These are phyloP conservation scores for Corbicula japonica DNA, from an alignment of 2,888 invertebrate species.

Conservation along the genomic window DNA sequence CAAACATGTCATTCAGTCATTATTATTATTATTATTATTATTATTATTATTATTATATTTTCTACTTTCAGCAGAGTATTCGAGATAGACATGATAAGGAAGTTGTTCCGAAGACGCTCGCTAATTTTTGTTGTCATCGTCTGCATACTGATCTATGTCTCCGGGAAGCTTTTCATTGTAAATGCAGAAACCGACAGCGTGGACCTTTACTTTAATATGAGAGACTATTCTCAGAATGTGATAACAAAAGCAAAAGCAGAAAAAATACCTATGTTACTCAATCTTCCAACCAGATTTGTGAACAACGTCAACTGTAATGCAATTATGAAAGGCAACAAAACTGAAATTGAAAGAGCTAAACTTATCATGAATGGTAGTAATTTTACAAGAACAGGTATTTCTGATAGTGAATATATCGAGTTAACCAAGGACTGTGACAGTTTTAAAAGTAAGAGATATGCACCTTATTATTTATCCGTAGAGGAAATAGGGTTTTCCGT, in stretches of 20 bases:
- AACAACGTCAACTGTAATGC: conserved; percentile 69
- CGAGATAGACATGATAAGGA: conserved; percentile 4
- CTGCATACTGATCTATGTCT: conserved; percentile 8
- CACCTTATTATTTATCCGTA: conserved; percentile 21
- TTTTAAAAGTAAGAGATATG: conserved; percentile 69
- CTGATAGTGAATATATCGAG: conserved; percentile 71
- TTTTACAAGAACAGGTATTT: conserved; percentile 54
- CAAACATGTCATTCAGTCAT: too few species aligned
- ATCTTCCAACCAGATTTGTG: conserved; percentile 41
- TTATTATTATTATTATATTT: neutral
- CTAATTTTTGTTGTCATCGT: neutral
- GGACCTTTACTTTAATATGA: neutral
- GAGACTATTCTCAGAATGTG: neutral
- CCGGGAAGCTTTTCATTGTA: conserved; percentile 21
- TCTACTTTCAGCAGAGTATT: neutral
- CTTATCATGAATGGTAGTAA: conserved; percentile 36
- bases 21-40: too few species aligned
- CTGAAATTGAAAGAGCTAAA: conserved; percentile 70
- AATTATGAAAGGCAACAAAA: conserved; percentile 68
- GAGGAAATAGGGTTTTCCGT: conserved; percentile 81
- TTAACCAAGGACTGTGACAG: conserved; percentile 73
- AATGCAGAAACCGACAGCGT: neutral
- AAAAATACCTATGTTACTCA: neutral
- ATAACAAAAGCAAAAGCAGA: neutral
- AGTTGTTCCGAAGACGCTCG: neutral